These are phyloP conservation scores for Mus musculus DNA, from an alignment of 2,113 vertebrate genomes.

Conservation along the genomic window GRCm39 chr13:111676001-111676500, in stretches of 20 bases:
- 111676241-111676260: background rate
- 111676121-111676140: background rate
- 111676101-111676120: background rate
- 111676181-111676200: background rate
- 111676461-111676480: too few species aligned
- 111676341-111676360: background rate
- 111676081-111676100: background rate
- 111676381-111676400: background rate
- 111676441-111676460: background rate
- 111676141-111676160: background rate
- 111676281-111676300: background rate
- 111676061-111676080: background rate
- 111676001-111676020: background rate
- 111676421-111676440: too few species aligned
- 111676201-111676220: background rate
- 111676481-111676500: too few species aligned
- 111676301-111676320: background rate
- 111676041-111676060: background rate
- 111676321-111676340: background rate
- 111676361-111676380: background rate
- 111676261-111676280: background rate
- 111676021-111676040: background rate
- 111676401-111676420: background rate
- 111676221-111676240: background rate
- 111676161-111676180: background rate